Conservation (phyloP, 1,140 invertebrate species). For the Ganaspis sp. region DNA sequence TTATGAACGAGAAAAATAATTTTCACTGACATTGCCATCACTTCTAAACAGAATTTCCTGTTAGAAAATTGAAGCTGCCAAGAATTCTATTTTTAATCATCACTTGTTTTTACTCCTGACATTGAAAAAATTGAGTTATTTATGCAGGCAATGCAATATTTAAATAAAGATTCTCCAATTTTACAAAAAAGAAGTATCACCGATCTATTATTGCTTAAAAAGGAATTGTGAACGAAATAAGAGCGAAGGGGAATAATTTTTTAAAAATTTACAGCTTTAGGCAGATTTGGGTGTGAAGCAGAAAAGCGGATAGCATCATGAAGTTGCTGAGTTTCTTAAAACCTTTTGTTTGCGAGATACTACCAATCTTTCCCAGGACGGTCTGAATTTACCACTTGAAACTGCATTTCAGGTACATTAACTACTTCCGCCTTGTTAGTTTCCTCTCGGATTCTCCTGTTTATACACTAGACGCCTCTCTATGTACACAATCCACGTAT, state of each 20-base stretch:
- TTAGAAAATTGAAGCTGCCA: neutral
- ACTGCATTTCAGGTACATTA: constrained; percentile 37
- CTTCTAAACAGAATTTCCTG: neutral
- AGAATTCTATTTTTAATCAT: neutral
- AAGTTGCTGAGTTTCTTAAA: neutral
- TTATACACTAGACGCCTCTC: constrained; percentile 10
- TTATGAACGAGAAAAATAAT: neutral
- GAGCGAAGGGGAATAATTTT: no score
- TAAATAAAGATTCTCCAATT: neutral
- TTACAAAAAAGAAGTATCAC: no score
- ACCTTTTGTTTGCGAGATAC: neutral
- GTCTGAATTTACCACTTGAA: constrained; percentile 33
- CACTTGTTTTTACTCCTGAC: neutral
- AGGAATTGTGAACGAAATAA: no score
- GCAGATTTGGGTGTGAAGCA: no score
- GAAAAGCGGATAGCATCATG: neutral
- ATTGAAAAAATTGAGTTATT: constrained; percentile 4
- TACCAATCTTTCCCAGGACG: constrained; percentile 30
- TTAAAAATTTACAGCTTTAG: no score
- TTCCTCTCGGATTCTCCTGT: constrained; percentile 28
- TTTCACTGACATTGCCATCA: neutral
- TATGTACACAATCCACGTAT: neutral
- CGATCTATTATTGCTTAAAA: no score
- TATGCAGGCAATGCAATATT: no score
- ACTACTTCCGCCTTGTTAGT: constrained; percentile 36